Evolutionary conservation across 2,797 vertebrate species (phyloP).

Genomic region (Leptodactylus fallax): DNA sequence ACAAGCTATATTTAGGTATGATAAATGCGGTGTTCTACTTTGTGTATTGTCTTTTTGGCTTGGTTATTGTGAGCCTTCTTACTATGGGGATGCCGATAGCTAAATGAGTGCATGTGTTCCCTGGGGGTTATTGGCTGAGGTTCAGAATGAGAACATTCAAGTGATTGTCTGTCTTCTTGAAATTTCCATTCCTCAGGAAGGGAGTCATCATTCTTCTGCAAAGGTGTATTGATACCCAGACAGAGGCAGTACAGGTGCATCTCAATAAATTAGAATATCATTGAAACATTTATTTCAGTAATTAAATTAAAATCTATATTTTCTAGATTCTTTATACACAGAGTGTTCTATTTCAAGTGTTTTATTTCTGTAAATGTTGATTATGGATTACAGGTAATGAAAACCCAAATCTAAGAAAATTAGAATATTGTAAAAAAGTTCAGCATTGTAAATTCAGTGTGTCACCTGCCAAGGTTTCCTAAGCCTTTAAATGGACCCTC

Average conservation of each 20-base stretch:
- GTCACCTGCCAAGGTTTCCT: too few relatives aligned
- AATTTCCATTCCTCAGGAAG: conserved; percentile 20
- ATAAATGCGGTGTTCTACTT: conserved; percentile 18
- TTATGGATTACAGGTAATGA: too few relatives aligned
- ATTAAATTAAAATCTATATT: too few relatives aligned
- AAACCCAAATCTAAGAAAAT: too few relatives aligned
- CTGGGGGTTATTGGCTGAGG: conserved; percentile 34
- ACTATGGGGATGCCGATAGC: conserved; percentile 26
- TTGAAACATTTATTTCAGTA: too few relatives aligned
- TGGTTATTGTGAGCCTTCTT: not conserved
- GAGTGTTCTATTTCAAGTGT: too few relatives aligned
- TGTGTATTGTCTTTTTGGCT: not conserved
- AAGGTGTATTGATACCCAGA: conserved; percentile 37
- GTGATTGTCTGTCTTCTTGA: conserved; percentile 40
- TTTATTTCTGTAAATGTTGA: too few relatives aligned
- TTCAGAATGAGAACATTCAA: conserved; percentile 47
- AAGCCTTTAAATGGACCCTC: too few relatives aligned
- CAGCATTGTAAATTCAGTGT: too few relatives aligned
- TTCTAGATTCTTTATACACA: too few relatives aligned
- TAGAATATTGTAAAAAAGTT: too few relatives aligned
- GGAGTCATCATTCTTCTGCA: conserved; percentile 16
- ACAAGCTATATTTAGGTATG: not conserved
- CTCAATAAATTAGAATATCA: too few relatives aligned
- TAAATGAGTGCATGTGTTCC: conserved; percentile 28
- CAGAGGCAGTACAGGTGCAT: conserved; percentile 14